Percentiles rank a stretch among this genome's conserved stretches.
Evolutionary conservation across 1,140 invertebrate species (phyloP).

Genomic region (Brachionus plicatilis): DNA sequence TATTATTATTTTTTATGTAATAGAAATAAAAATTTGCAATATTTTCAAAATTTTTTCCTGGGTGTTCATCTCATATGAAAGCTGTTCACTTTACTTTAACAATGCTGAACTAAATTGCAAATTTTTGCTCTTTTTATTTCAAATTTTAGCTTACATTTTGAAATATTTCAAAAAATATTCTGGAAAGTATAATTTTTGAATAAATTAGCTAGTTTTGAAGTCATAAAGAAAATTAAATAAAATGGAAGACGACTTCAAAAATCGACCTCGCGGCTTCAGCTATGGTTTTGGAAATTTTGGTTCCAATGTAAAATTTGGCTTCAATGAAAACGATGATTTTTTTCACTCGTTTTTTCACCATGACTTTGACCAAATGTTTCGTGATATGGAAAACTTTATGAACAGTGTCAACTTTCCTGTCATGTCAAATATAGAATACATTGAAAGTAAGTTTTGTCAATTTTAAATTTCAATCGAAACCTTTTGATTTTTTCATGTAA

Average conservation of each 20-base stretch:
- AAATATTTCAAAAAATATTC: constrained; percentile 1
- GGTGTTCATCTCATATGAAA: neutral
- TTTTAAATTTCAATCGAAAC: neutral
- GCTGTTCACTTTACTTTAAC: neutral
- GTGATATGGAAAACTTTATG: constrained; percentile 33
- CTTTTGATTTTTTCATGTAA: no score
- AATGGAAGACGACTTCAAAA: constrained; percentile 34
- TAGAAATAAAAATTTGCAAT: neutral
- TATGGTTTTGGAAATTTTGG: neutral
- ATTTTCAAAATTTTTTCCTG: neutral
- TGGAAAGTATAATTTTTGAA: neutral
- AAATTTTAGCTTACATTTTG: neutral
- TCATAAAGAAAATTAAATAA: neutral
- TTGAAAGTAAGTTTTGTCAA: neutral
- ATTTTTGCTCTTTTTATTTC: neutral
- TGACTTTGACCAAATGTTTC: constrained; percentile 21
- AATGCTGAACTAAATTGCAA: neutral
- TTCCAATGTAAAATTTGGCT: neutral
- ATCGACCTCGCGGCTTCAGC: neutral
- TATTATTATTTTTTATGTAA: neutral
- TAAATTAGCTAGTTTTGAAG: neutral
- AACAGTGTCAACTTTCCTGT: neutral
- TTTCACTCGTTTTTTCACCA: constrained; percentile 21
- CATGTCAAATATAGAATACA: neutral
- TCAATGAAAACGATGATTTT: constrained; percentile 3